Evolutionary conservation across 92 coral and sea anemone species (phyloP), one percentile per base, ranked within the genome.

Genomic region (Isaurus tuberculatus): DNA sequence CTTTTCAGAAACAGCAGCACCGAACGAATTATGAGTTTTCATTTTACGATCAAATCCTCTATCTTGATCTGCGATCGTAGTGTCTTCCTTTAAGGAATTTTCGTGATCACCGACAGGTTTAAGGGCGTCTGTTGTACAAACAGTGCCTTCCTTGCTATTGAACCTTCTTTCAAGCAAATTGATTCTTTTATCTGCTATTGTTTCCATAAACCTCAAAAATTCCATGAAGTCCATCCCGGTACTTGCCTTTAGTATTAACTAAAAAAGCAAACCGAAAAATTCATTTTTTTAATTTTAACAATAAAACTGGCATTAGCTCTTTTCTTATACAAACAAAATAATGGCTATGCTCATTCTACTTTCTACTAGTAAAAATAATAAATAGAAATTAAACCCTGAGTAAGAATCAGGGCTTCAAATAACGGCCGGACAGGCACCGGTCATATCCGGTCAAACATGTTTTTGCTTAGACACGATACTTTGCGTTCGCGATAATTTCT

Each of bases 231-330:
- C 87, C 58, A 96, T 92, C 65, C 99, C 99, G 71, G 93, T 84
- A 84, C 89, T 92, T 73, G 99, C 98, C 75, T 90, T 88, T 63
- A 96, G 79, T 83, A 96, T 94, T 13, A 87, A 65, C 99, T 96
- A 70, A 17, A 19, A 16, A 25, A 60, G 65, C 34, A 67, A 75
- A 65, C 26, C 22, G 10, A 68, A 10, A 44, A 32, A 17, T 14
- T 14, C 17, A 2, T n/a, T n/a, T n/a, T n/a, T n/a, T n/a, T n/a
- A n/a, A n/a, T n/a, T n/a, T n/a, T n/a, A 32, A 14, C 61, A 19
- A 31, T 27, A 13, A 32, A 10, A 75, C 5, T 75, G 17, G 3
- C 33, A 77, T 33, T 7, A 27, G 11, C 13, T 13, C n/a, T n/a
- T n/a, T n/a, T n/a, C n/a, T n/a, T n/a, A n/a, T n/a, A n/a, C n/a